Percentiles rank a stretch among this genome's conserved stretches.
phyloP scores from a whole-genome alignment of 2,888 invertebrate genomes.

The Margaritifera margaritifera region DNA sequence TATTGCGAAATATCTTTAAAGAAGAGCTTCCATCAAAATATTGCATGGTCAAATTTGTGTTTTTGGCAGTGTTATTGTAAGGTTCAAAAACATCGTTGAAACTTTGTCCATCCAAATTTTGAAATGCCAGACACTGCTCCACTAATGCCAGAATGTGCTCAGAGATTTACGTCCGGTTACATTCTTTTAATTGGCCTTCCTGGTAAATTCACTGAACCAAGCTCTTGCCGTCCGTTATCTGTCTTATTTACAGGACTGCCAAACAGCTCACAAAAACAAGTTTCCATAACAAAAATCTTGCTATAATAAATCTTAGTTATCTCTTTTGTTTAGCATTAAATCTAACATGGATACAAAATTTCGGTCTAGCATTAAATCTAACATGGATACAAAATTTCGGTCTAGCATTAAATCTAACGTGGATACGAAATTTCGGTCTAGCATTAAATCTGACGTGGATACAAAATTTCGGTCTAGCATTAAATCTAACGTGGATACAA shows the following conservation, averaged over 20 bases:
- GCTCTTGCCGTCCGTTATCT: slow-evolving; percentile 49
- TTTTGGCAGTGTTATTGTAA: slow-evolving; percentile 13
- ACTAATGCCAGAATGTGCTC: slow-evolving; percentile 43
- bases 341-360: slow-evolving; percentile 39
- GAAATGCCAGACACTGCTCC: slow-evolving; percentile 29
- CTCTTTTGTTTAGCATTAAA: slow-evolving; percentile 34
- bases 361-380: no score
- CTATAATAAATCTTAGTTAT: slow-evolving; percentile 45
- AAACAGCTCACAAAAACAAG: slow-evolving; percentile 23
- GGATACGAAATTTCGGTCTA: no score
- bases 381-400: no score
- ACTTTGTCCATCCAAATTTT: slow-evolving; percentile 5
- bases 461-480: no score
- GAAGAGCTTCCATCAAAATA: slow-evolving; percentile 4
- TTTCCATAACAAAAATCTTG: slow-evolving; percentile 46
- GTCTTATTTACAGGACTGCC: slow-evolving; percentile 40
- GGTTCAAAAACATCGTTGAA: slow-evolving; percentile 28
- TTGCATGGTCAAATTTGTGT: slow-evolving; percentile 13
- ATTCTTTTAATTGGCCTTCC: slow-evolving; percentile 51
- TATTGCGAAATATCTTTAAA: slow-evolving; percentile 17
- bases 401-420: no score
- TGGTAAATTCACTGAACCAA: slow-evolving; percentile 53
- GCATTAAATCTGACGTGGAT: no score
- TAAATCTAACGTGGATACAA: no score
- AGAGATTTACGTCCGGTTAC: slow-evolving; percentile 42